phyloP scores from a whole-genome alignment of 2,113 vertebrate genomes.

The Larimichthys crocea region DNA sequence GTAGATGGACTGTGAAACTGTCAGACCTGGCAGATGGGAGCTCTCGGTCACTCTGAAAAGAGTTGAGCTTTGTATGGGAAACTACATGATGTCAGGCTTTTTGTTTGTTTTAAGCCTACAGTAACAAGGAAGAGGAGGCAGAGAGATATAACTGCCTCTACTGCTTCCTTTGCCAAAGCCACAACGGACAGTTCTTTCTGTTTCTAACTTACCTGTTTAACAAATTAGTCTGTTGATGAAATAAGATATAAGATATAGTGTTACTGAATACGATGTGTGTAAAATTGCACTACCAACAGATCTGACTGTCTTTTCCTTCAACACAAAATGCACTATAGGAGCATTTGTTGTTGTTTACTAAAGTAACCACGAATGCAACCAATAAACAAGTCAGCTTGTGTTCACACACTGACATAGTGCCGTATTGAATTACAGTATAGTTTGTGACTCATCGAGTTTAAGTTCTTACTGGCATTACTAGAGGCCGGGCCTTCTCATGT shows the following conservation, averaged over 20 bases:
- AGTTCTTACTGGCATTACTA: background rate
- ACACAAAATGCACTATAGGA: background rate
- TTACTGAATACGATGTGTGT: background rate
- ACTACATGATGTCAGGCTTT: constrained; percentile 9
- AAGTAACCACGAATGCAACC: background rate
- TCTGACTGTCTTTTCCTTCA: background rate
- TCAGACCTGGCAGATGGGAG: constrained; percentile 23
- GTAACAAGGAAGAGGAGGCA: background rate
- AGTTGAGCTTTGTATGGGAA: background rate
- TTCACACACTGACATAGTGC: background rate
- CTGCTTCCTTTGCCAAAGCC: background rate
- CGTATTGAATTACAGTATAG: background rate
- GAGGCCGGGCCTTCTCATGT: constrained; percentile 28
- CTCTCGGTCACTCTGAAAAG: background rate
- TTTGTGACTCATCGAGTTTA: constrained; percentile 17
- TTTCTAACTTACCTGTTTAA: background rate
- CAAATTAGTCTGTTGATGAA: background rate
- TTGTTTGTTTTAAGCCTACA: background rate
- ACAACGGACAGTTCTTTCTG: background rate
- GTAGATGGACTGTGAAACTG: constrained; percentile 20
- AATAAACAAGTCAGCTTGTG: background rate
- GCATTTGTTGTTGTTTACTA: background rate
- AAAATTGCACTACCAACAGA: background rate
- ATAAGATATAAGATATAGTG: background rate
- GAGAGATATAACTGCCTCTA: background rate